A percentile compares a stretch with the other conserved stretches of the same genome.
These are phyloP conservation scores for Entomobrya proxima DNA, from an alignment of 2,888 invertebrate species.

Conservation along the genomic window DNA sequence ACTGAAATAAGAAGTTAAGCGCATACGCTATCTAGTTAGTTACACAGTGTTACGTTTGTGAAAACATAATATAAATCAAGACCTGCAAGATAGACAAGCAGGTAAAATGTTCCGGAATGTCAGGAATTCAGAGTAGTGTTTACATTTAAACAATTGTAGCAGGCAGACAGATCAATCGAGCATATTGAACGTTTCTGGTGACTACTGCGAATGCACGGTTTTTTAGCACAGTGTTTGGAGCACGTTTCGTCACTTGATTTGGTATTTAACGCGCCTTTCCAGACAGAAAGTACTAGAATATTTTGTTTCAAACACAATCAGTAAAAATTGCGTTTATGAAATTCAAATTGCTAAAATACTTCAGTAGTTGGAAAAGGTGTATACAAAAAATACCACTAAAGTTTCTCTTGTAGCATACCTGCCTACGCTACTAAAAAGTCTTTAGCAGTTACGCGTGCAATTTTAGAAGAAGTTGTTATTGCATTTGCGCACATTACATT, in stretches of 20 bases:
- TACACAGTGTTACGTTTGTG: not conserved
- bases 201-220: not conserved
- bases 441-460: conserved; percentile 4
- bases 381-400: too few relatives aligned
- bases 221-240: not conserved
- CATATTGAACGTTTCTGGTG: not conserved
- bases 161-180: not conserved
- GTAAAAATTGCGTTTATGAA: conserved; percentile 43
- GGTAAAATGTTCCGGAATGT: conserved; percentile 2
- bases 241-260: too few relatives aligned
- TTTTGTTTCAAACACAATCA: conserved; percentile 5
- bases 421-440: not conserved
- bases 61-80: not conserved
- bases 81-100: not conserved
- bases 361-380: too few relatives aligned
- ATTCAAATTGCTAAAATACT: conserved; percentile 38
- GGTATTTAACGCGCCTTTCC: too few relatives aligned
- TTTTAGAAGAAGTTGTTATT: conserved; percentile 3
- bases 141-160: not conserved
- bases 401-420: not conserved
- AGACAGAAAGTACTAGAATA: too few relatives aligned
- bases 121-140: conserved; percentile 14
- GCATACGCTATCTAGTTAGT: not conserved
- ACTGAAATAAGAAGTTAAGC: not conserved
- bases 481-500: not conserved